These are phyloP conservation scores for Drosophila burlai DNA, from an alignment of 1,140 invertebrate genomes.

Conservation along the genomic window DNA sequence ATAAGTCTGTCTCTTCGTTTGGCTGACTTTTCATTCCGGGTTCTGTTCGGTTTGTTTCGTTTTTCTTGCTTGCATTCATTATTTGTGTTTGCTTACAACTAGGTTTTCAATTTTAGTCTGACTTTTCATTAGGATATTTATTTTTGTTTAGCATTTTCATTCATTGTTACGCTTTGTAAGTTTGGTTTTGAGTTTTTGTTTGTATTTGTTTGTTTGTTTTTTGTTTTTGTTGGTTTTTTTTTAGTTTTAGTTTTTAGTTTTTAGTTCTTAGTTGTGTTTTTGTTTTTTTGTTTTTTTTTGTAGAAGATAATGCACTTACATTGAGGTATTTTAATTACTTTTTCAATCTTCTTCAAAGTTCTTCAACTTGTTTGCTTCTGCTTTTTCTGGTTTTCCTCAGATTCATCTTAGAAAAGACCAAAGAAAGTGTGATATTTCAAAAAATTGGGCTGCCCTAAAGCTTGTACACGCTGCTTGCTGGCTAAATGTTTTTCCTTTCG, in stretches of 20 bases:
- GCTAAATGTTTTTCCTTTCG: conserved; percentile 33
- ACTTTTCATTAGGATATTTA: conserved; percentile 32
- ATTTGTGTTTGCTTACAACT: conserved; percentile 40
- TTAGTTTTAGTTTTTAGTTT: not conserved
- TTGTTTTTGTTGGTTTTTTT: conserved; percentile 21
- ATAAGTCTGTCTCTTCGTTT: conserved; percentile 4
- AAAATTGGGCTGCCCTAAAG: conserved; percentile 48
- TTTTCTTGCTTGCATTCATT: conserved; percentile 15
- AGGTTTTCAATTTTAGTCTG: conserved; percentile 27
- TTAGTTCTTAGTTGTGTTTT: conserved; percentile 33
- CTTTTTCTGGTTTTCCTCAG: conserved; percentile 26
- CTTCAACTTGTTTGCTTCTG: conserved; percentile 56
- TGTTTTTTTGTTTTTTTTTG: conserved; percentile 50
- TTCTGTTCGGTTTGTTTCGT: conserved; percentile 22
- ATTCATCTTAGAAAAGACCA: conserved; percentile 33
- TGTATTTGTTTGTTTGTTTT: conserved; percentile 44
- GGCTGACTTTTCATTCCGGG: conserved; percentile 16
- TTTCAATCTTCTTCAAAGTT: conserved; percentile 77
- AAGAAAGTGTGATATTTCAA: conserved; percentile 43
- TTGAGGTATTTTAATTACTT: conserved; percentile 84
- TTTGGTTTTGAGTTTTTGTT: conserved; percentile 30
- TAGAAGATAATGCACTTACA: conserved; percentile 83
- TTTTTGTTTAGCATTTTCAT: conserved; percentile 51
- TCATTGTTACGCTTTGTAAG: conserved; percentile 39
- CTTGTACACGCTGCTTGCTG: conserved; percentile 53